Evolutionary conservation across 1,140 invertebrate genomes (phyloP).

Genomic region (Pentalonia nigronervosa): DNA sequence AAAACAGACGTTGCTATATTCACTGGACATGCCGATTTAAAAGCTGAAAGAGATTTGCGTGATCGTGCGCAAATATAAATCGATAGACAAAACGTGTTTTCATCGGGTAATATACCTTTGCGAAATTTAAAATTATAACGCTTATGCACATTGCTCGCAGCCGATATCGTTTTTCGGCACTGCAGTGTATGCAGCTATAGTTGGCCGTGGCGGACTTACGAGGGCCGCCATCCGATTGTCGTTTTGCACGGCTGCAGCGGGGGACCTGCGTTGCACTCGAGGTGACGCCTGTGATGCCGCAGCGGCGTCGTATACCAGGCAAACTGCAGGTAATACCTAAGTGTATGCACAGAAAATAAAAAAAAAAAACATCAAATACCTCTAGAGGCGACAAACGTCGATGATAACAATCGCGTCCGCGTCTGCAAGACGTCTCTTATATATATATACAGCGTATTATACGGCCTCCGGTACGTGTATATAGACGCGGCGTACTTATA

Average conservation of each 20-base stretch:
- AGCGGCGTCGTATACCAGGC: not conserved
- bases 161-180: no score
- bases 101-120: no score
- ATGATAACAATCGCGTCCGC: slow-evolving; percentile 32
- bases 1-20: not conserved
- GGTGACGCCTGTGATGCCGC: not conserved
- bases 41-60: no score
- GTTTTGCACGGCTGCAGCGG: no score
- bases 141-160: no score
- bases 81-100: no score
- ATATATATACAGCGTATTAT: not conserved
- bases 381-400: not conserved
- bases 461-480: not conserved
- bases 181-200: no score
- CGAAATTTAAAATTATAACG: no score
- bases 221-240: no score
- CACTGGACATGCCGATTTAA: not conserved
- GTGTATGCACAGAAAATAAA: not conserved
- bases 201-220: no score
- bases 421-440: not conserved
- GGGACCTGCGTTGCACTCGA: not conserved
- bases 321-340: not conserved
- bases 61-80: not conserved
- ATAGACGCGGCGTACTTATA: not conserved
- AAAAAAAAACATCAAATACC: slow-evolving; percentile 4